phyloP scores from a whole-genome alignment of 2,888 invertebrate genomes.

The Andrena bicolor region DNA sequence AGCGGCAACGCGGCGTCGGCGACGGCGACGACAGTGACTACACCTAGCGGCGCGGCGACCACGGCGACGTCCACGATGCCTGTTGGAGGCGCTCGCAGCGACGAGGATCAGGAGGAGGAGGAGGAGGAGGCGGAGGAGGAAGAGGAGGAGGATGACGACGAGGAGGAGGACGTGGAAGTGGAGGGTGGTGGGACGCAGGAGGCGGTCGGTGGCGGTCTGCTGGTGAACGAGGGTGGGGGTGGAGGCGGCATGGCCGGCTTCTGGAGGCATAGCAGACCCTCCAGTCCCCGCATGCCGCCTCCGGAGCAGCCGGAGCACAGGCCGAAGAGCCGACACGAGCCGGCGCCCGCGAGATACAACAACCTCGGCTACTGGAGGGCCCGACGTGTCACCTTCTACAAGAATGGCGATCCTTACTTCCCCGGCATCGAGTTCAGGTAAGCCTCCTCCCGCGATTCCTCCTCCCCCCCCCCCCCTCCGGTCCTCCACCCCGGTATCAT shows the following conservation, averaged over 20 bases:
- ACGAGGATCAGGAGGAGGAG: constrained; percentile 68
- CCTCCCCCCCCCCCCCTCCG: too few relatives aligned
- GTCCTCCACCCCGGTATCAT: not conserved
- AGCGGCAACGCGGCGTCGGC: constrained; percentile 73
- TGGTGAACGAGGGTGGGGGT: constrained; percentile 74
- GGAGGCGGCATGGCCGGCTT: constrained; percentile 85
- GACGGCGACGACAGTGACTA: constrained; percentile 75
- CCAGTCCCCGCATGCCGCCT: constrained; percentile 86
- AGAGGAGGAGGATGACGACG: constrained; percentile 70
- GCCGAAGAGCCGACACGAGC: constrained; percentile 87
- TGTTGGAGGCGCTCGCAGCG: constrained; percentile 67
- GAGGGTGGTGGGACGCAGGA: constrained; percentile 64
- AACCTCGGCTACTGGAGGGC: constrained; percentile 96
- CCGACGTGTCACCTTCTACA: constrained; percentile 94
- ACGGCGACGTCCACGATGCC: constrained; percentile 66
- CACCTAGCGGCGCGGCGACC: constrained; percentile 74
- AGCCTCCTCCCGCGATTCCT: not conserved
- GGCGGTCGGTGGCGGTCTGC: constrained; percentile 78
- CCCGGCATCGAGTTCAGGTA: constrained; percentile 93
- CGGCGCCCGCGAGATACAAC: constrained; percentile 87
- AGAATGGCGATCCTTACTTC: constrained; percentile 97
- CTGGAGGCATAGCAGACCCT: constrained; percentile 86
- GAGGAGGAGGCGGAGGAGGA: constrained; percentile 64
- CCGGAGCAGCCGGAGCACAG: constrained; percentile 86
- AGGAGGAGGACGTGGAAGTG: constrained; percentile 67